A percentile compares a stretch with the other conserved stretches of the same genome.
Conservation (phyloP, 2,797 vertebrate species). For the Enteromius thamalakanensis region DNA sequence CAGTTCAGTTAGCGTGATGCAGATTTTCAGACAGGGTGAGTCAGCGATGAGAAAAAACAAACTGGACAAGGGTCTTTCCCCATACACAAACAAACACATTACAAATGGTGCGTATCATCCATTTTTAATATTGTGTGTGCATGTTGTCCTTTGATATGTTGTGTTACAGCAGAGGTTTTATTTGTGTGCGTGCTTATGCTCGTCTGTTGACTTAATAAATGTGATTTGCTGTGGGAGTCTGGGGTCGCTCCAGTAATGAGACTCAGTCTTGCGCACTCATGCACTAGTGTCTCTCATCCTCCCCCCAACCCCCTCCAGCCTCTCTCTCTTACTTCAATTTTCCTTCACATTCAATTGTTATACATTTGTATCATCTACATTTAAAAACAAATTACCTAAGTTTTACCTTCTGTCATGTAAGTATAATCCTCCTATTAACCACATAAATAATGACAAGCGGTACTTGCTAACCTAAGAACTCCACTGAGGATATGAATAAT, state of each 20-base stretch:
- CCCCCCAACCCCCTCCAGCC: conserved; percentile 1
- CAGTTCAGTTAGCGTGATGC: conserved; percentile 37
- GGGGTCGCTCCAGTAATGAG: conserved; percentile 61
- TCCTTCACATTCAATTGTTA: neutral
- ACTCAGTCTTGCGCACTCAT: conserved; percentile 54
- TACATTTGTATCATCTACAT: neutral
- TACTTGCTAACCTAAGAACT: neutral
- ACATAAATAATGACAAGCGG: neutral
- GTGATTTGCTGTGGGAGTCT: conserved; percentile 64
- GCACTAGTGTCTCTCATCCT: conserved; percentile 29
- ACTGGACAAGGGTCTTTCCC: neutral
- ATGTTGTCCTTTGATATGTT: conserved; percentile 26
- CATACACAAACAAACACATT: neutral
- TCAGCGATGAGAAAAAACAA: conserved; percentile 35
- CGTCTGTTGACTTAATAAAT: conserved; percentile 63
- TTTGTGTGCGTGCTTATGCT: conserved; percentile 17
- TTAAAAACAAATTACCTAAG: neutral
- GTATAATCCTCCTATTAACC: neutral
- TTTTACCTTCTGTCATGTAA: neutral
- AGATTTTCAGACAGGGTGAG: conserved; percentile 44
- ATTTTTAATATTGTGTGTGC: neutral
- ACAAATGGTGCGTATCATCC: neutral
- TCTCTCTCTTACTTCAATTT: neutral
- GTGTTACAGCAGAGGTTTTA: conserved; percentile 29
- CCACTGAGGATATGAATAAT: neutral